These are phyloP conservation scores for Chitala chitala DNA, from an alignment of 2,113 vertebrate genomes.

Conservation along the genomic window DNA sequence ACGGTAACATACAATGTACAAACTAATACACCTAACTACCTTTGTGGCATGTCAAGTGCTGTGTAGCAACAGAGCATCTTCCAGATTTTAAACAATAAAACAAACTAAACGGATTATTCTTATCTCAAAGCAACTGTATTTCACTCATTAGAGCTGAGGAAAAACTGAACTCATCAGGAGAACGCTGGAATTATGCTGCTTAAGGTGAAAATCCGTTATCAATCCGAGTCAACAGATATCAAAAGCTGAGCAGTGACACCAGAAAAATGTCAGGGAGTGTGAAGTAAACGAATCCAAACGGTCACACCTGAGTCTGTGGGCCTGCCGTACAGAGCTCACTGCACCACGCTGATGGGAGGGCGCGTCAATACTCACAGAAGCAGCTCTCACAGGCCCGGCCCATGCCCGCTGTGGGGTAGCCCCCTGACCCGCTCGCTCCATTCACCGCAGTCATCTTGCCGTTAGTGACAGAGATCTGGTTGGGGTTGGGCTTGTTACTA, in stretches of 20 bases:
- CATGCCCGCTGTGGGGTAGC: conserved; percentile 70
- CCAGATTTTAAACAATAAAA: neutral
- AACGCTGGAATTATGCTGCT: neutral
- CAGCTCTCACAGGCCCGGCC: conserved; percentile 93
- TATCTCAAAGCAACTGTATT: neutral
- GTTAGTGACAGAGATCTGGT: conserved; percentile 87
- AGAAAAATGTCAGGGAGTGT: neutral
- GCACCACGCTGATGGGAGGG: neutral
- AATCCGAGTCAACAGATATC: neutral
- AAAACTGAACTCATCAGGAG: neutral
- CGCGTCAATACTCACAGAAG: conserved; percentile 72
- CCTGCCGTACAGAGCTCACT: neutral
- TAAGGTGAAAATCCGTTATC: neutral
- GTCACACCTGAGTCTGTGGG: neutral
- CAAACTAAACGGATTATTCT: neutral
- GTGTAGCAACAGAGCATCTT: neutral
- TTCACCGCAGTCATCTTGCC: conserved; percentile 87
- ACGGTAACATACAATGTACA: too few species aligned
- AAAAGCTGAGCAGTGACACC: neutral
- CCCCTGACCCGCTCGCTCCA: conserved; percentile 73
- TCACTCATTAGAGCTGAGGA: neutral
- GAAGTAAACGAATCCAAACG: neutral
- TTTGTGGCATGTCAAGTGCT: neutral
- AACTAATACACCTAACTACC: too few species aligned
- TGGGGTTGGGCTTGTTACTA: conserved; percentile 97